A percentile compares a stretch with the other conserved stretches of the same genome.
These are phyloP conservation scores for Microtus californicus DNA, from an alignment of 2,797 vertebrate genomes.

Conservation along the genomic window DNA sequence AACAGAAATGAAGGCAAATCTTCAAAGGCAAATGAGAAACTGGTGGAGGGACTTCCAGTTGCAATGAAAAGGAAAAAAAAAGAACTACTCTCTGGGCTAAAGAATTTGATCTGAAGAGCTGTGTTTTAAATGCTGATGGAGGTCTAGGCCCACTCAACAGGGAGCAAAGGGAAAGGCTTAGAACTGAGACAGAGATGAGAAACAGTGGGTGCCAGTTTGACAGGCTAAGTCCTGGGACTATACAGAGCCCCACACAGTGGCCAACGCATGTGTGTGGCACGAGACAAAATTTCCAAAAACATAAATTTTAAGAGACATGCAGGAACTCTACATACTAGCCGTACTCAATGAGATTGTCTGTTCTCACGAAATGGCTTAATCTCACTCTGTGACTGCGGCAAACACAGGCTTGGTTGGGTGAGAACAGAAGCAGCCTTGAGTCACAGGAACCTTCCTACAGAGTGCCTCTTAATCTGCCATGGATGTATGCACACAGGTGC, in stretches of 20 bases:
- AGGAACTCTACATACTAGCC: not conserved
- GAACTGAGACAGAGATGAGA: not conserved
- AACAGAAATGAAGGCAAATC: slow-evolving; percentile 38
- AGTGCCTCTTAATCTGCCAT: not conserved
- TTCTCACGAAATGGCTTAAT: not conserved
- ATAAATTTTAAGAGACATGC: not conserved
- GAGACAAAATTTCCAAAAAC: slow-evolving; percentile 35
- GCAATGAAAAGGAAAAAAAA: slow-evolving; percentile 2
- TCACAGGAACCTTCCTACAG: slow-evolving; percentile 22
- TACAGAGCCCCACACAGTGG: not conserved
- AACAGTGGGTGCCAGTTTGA: not conserved
- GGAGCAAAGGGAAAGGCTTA: not conserved
- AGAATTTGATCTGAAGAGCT: slow-evolving; percentile 31
- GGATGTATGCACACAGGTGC: not conserved
- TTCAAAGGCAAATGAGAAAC: slow-evolving; percentile 60
- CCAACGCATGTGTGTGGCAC: not conserved
- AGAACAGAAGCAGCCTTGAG: not conserved
- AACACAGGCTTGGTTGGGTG: not conserved
- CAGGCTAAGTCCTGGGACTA: not conserved
- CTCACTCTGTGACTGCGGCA: not conserved
- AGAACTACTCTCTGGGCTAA: slow-evolving; percentile 1
- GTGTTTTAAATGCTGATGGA: slow-evolving; percentile 44
- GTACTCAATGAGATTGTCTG: not conserved
- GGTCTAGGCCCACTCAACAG: not conserved
- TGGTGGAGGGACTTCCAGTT: not conserved